These are phyloP conservation scores for Andrena trimmerana DNA, from an alignment of 2,888 invertebrate genomes.

Conservation along the genomic window DNA sequence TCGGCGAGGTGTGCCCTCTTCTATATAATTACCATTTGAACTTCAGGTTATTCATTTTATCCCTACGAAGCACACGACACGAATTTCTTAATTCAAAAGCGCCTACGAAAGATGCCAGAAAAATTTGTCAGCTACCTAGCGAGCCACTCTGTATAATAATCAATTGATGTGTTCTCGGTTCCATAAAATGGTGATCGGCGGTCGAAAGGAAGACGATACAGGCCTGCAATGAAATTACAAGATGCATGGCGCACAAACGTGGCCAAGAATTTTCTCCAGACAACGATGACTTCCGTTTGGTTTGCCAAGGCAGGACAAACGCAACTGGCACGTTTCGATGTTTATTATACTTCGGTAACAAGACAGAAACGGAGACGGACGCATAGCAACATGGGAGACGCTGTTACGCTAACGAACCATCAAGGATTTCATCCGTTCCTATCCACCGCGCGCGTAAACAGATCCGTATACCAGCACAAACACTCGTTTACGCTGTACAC, in stretches of 20 bases:
- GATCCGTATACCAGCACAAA: slow-evolving; percentile 29
- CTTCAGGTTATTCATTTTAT: no score
- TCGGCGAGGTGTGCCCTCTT: no score
- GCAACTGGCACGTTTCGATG: slow-evolving; percentile 61
- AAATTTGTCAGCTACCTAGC: not conserved
- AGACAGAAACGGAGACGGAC: slow-evolving; percentile 40
- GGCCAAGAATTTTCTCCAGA: slow-evolving; percentile 46
- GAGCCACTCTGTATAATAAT: not conserved
- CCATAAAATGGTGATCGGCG: slow-evolving; percentile 20
- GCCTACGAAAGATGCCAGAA: not conserved
- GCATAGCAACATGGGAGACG: slow-evolving; percentile 22
- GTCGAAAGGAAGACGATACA: slow-evolving; percentile 16
- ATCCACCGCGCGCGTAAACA: slow-evolving; percentile 37
- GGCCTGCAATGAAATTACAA: not conserved
- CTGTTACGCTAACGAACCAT: slow-evolving; percentile 66
- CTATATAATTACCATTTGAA: no score
- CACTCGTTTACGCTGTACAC: not conserved
- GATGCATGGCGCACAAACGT: not conserved
- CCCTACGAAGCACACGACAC: not conserved
- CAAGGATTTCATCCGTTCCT: slow-evolving; percentile 54
- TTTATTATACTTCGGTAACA: slow-evolving; percentile 71
- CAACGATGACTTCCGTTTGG: slow-evolving; percentile 40
- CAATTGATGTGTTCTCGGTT: not conserved
- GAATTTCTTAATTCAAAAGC: not conserved
- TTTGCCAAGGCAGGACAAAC: slow-evolving; percentile 52